Base-by-base conservation (phyloP, 2,888 invertebrate species). In the Leptinotarsa juncta region DNA sequence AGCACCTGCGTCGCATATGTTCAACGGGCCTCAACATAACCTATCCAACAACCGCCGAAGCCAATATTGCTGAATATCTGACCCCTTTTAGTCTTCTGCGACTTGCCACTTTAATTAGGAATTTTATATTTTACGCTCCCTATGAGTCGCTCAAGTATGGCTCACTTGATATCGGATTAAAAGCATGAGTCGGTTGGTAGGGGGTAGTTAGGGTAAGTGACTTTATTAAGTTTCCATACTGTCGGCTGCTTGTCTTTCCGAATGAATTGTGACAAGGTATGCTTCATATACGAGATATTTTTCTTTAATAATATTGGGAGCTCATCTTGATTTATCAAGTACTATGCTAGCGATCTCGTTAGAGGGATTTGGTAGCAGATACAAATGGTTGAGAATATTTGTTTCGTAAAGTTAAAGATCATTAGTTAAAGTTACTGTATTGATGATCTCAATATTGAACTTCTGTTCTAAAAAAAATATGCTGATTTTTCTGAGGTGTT, bases 1-100 rank as follows among this genome's bases (percentile, higher is more conserved):
- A 62, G 80, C 80, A 80, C 80, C 80, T 80, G 80, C 80, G 72
- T 80, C 77, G 73, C 78, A 78, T 80, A 77, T 80, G 80, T 77
- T 80, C 77, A 74, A 76, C 77, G 79, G 75, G 72, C 77, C 79
- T 72, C 75, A 77, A 79, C 78, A 67, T 71, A 76, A 75, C 74
- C 74, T 76, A 73, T 73, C 71, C 71, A 77, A 77, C 74, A 66
- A 69, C 73, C 71, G 75, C 72, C 67, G 72, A 74, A 77, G 70
- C 67, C 74, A 73, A 73, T 76, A 76, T 77, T 78, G 76, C 74
- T 75, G 71, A 55, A 72, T 74, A 76, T 73, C 71, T 77, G 75
- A 76, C 78, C 78, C 75, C 67, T 75, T 78, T 77, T 70, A 67
- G 72, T 66, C 65, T 42, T 75, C 51, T 66, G 53, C 49, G 70